phyloP scores from a whole-genome alignment of 2,888 invertebrate genomes.

The Tinea trinotella region DNA sequence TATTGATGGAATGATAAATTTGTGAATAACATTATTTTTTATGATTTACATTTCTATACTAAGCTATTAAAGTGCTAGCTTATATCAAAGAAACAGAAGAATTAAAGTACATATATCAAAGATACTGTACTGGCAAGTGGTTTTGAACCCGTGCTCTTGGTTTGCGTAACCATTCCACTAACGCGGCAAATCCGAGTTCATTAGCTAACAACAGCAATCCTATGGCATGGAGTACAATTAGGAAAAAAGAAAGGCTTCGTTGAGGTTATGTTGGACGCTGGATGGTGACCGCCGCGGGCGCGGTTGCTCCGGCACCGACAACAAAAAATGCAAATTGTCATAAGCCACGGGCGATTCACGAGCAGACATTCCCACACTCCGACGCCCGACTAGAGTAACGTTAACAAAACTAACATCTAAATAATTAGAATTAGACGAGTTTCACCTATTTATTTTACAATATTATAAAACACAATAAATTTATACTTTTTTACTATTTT shows the following conservation, averaged over 20 bases:
- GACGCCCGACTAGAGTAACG: background rate
- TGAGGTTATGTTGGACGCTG: background rate
- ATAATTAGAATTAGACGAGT: background rate
- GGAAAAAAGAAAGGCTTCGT: conserved; percentile 19
- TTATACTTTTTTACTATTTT: too few relatives aligned
- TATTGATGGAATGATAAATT: too few relatives aligned
- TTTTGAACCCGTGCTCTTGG: too few relatives aligned
- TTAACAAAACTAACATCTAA: background rate
- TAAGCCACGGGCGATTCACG: conserved; percentile 72
- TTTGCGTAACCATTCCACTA: too few relatives aligned
- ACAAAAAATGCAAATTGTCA: conserved; percentile 71
- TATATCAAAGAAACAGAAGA: too few relatives aligned
- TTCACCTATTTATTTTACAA: too few relatives aligned
- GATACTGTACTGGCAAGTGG: too few relatives aligned
- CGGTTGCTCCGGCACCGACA: background rate
- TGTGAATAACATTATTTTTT: too few relatives aligned
- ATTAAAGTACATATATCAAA: too few relatives aligned
- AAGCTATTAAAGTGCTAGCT: too few relatives aligned
- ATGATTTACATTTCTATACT: too few relatives aligned
- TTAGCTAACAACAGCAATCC: background rate
- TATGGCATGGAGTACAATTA: conserved; percentile 7
- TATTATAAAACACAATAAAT: too few relatives aligned
- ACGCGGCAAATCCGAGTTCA: background rate
- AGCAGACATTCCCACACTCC: conserved; percentile 69
- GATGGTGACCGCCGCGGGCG: conserved; percentile 2